Base-by-base conservation (phyloP, 2,888 invertebrate genomes). In the Mesochorus sp. region DNA sequence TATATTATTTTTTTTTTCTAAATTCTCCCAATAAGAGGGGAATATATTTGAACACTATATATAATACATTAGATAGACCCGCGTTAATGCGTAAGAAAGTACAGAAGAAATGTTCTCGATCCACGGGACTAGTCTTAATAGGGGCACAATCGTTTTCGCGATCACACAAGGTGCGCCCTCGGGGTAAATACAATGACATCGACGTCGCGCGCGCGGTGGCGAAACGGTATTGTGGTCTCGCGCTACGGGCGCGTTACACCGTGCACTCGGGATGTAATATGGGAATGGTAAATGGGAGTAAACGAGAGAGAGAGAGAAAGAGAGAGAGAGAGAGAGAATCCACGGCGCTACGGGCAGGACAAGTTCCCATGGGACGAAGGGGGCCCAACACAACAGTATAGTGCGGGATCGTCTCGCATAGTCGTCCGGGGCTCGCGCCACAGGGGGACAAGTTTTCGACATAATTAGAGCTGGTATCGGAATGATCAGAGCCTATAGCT, bases 391-490 rank as follows among this genome's bases (percentile, higher is more conserved):
- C 28, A 24, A 42, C 72, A 8, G 28, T 12, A 44, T 39, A 68
- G 55, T 57, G n/a, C n/a, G 68, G 49, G 68, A 68, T 66, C 55
- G 62, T 62, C n/a, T n/a, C 72, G 77, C 47, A 17, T 49, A 59
- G 49, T 68, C 14, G 75, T 64, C 44, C 75, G 37, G 47, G 57
- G 79, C 80, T 82, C 82, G 84, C 85, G 82, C 86, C 81, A 81
- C 82, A 83, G 82, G 80, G 84, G 86, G 81, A 79, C 51, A 61
- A 61, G 61, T 80, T 85, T 88, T 86, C 85, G 86, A 86, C 87
- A 88, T 89, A 90, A 89, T 90, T 89, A 88, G 87, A 85, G 68
- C 82, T 78, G 85, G 84, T 89, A 89, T 89, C 88, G 88, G 85
- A 86, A 87, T 86, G 87, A 89, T 90, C 89, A 86, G n/a, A n/a